These are phyloP conservation scores for Castor canadensis DNA, from an alignment of 2,113 vertebrate genomes.

Conservation along the genomic window DNA sequence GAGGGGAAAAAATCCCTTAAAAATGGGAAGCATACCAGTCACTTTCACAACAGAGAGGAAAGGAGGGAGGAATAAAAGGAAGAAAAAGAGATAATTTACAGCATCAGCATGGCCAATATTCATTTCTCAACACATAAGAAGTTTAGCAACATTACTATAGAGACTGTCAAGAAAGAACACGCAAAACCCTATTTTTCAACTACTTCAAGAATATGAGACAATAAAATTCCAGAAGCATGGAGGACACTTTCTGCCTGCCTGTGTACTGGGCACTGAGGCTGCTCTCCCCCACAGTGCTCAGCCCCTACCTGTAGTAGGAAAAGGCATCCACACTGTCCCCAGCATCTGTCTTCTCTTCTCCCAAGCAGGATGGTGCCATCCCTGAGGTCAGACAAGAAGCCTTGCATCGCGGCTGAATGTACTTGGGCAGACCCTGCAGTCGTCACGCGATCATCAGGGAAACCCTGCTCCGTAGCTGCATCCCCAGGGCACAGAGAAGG, in stretches of 20 bases:
- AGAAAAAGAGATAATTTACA: background rate
- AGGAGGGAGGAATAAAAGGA: background rate
- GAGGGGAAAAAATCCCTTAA: background rate
- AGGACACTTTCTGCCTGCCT: background rate
- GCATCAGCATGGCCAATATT: background rate
- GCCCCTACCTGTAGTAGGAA: background rate
- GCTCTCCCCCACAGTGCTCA: fast-evolving
- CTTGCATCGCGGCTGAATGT: background rate
- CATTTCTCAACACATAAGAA: background rate
- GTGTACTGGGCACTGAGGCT: background rate
- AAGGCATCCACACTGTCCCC: background rate
- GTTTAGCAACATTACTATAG: no score
- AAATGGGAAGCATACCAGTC: background rate
- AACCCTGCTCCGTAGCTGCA: background rate
- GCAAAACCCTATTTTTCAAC: background rate
- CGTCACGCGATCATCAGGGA: background rate
- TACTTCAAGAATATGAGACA: background rate
- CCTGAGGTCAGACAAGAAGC: background rate
- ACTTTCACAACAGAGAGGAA: background rate
- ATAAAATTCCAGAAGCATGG: background rate
- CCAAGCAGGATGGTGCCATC: fast-evolving
- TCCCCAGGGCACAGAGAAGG: background rate
- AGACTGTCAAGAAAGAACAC: background rate
- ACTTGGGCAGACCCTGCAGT: background rate
- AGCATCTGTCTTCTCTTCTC: background rate